Conservation (phyloP, 2,888 invertebrate genomes). For the Eristalinus sepulchralis region DNA sequence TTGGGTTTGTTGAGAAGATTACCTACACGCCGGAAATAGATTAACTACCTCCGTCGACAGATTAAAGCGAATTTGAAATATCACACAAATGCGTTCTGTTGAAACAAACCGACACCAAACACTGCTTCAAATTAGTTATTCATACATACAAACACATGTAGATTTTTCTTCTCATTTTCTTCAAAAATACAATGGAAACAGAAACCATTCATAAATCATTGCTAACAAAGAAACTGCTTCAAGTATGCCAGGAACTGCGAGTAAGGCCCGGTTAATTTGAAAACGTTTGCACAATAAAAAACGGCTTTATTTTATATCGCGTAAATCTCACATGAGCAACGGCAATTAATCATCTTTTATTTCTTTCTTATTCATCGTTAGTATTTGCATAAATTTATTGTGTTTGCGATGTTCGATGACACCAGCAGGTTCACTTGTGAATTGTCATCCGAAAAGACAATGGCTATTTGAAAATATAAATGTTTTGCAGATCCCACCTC, state of each 20-base stretch:
- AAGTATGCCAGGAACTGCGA: slow-evolving; percentile 21
- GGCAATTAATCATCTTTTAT: slow-evolving; percentile 54
- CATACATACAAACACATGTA: no score
- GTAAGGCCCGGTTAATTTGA: slow-evolving; percentile 34
- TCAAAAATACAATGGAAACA: slow-evolving; percentile 17
- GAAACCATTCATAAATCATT: slow-evolving; percentile 47
- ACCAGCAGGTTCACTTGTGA: slow-evolving; percentile 20
- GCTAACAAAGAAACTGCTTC: slow-evolving; percentile 9
- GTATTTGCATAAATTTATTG: slow-evolving; percentile 25
- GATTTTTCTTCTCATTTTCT: background rate
- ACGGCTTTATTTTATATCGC: slow-evolving; percentile 23
- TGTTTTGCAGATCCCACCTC: slow-evolving; percentile 41
- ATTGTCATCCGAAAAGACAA: slow-evolving; percentile 43
- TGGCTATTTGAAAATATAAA: slow-evolving; percentile 2
- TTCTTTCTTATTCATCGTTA: slow-evolving; percentile 44
- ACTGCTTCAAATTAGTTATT: slow-evolving; percentile 22
- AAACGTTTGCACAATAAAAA: slow-evolving; percentile 19
- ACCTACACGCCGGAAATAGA: slow-evolving; percentile 13
- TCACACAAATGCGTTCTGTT: slow-evolving; percentile 15
- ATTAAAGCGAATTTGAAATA: slow-evolving; percentile 5
- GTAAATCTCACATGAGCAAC: slow-evolving; percentile 47
- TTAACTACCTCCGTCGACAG: slow-evolving; percentile 16
- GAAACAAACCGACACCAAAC: background rate
- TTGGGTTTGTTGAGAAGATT: slow-evolving; percentile 12
- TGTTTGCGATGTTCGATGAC: slow-evolving; percentile 10